phyloP scores from a whole-genome alignment of 1,140 invertebrate genomes.

The Caenorhabditis briggsae region DNA sequence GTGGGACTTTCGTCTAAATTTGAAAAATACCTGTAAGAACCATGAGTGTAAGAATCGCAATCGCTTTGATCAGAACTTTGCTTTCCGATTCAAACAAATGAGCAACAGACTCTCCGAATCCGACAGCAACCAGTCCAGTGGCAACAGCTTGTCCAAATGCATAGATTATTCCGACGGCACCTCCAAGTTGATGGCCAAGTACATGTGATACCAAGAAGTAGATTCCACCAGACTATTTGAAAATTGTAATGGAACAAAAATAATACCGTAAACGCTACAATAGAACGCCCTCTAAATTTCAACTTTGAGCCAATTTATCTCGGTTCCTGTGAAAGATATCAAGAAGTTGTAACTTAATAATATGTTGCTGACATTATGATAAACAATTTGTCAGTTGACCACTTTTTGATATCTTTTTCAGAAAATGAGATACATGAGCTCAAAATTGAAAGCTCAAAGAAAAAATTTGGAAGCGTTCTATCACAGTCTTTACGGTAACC shows the following conservation, averaged over 20 bases:
- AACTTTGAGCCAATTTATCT: too few relatives aligned
- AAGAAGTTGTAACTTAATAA: too few relatives aligned
- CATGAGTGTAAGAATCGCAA: conserved; percentile 86
- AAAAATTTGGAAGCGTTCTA: too few relatives aligned
- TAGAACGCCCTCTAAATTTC: too few relatives aligned
- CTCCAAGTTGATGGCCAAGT: conserved; percentile 90
- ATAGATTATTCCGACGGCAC: conserved; percentile 90
- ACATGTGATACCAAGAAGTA: conserved; percentile 95
- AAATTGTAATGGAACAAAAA: not conserved
- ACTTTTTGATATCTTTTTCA: too few relatives aligned
- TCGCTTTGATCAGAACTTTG: conserved; percentile 83
- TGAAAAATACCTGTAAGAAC: conserved; percentile 82
- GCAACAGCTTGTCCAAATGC: conserved; percentile 96
- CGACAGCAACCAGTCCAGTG: conserved; percentile 92
- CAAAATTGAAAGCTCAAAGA: too few relatives aligned
- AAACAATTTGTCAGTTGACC: too few relatives aligned
- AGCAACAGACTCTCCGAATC: conserved; percentile 95
- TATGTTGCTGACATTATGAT: too few relatives aligned
- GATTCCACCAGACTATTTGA: conserved; percentile 86
- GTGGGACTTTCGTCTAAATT: too few relatives aligned
- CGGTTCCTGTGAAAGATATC: too few relatives aligned
- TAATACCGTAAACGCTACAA: too few relatives aligned
- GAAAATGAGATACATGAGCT: too few relatives aligned
- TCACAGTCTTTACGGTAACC: not conserved
- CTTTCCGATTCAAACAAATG: conserved; percentile 84